Conservation (phyloP, 2,113 vertebrate species). For the Pleuronectes platessa region DNA sequence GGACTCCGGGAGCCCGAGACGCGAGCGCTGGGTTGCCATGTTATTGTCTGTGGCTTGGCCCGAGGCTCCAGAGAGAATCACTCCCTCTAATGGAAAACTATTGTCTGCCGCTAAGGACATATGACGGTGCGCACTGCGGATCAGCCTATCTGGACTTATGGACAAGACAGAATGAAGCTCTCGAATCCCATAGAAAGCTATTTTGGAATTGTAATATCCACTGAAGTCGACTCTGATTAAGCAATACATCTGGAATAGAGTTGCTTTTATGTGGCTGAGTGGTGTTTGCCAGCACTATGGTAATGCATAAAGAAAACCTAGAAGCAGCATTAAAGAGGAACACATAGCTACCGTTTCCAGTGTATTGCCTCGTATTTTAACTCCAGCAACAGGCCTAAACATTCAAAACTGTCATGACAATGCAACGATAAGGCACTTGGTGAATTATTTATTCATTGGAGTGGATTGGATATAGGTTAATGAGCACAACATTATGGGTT, state of each 20-base stretch:
- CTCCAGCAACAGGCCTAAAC: slow-evolving; percentile 26
- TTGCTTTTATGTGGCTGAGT: slow-evolving; percentile 5
- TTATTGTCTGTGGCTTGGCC: slow-evolving; percentile 74
- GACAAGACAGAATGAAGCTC: slow-evolving; percentile 62
- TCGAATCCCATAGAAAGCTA: slow-evolving; percentile 56
- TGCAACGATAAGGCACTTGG: slow-evolving; percentile 66
- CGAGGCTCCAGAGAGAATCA: slow-evolving; percentile 70
- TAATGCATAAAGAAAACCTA: slow-evolving; percentile 32
- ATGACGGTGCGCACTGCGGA: slow-evolving; percentile 58
- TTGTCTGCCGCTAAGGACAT: slow-evolving; percentile 73
- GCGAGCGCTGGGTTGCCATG: slow-evolving; percentile 55
- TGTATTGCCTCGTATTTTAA: slow-evolving; percentile 26
- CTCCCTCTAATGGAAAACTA: slow-evolving; percentile 80
- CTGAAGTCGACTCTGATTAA: slow-evolving; percentile 72
- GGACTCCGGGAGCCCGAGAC: slow-evolving; percentile 37
- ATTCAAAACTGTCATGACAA: slow-evolving; percentile 46
- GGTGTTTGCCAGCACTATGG: slow-evolving; percentile 28
- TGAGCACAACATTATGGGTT: slow-evolving; percentile 49
- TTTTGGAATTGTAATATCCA: slow-evolving; percentile 75
- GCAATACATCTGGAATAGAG: slow-evolving; percentile 54
- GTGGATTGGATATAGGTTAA: slow-evolving; percentile 54
- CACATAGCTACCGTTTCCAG: slow-evolving; percentile 16
- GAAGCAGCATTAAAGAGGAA: slow-evolving; percentile 11
- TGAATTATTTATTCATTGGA: slow-evolving; percentile 57
- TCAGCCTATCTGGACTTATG: slow-evolving; percentile 69